Evolutionary conservation across 1,140 invertebrate genomes (phyloP).

Genomic region (Cyclargus thomasi): DNA sequence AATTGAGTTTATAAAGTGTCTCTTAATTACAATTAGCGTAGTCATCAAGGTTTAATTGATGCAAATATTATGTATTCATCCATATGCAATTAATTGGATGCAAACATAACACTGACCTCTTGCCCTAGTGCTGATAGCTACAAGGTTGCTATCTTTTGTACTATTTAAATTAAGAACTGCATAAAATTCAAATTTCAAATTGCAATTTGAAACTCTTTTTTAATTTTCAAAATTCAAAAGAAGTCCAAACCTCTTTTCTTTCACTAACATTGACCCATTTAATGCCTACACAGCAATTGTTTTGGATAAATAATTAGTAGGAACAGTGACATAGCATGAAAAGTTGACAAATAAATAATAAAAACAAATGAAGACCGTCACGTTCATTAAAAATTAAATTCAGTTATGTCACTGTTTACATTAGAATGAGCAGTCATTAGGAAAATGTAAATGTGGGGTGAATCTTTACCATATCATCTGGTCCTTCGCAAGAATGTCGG

Average conservation of each 20-base stretch:
- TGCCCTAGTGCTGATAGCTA: not conserved
- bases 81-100: not conserved
- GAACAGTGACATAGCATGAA: not conserved
- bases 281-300: not conserved
- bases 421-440: slow-evolving; percentile 10
- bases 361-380: slow-evolving; percentile 22
- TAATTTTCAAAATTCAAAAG: not conserved
- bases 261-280: not conserved
- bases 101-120: slow-evolving; percentile 2
- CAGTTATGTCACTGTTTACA: slow-evolving; percentile 16
- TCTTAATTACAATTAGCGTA: not conserved
- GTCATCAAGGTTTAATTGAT: not conserved
- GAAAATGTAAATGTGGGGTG: not conserved
- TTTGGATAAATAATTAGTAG: slow-evolving; percentile 5
- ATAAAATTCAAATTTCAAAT: not conserved
- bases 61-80: slow-evolving; percentile 1
- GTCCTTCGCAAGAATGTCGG: slow-evolving; percentile 97
- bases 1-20: not conserved
- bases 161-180: not conserved
- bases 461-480: slow-evolving; percentile 96
- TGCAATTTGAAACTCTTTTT: not conserved
- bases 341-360: slow-evolving; percentile 20
- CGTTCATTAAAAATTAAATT: slow-evolving; percentile 12
- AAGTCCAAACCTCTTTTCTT: not conserved
- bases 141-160: not conserved